phyloP scores from a whole-genome alignment of 2,797 vertebrate genomes.

The Myotis pilosus region DNA sequence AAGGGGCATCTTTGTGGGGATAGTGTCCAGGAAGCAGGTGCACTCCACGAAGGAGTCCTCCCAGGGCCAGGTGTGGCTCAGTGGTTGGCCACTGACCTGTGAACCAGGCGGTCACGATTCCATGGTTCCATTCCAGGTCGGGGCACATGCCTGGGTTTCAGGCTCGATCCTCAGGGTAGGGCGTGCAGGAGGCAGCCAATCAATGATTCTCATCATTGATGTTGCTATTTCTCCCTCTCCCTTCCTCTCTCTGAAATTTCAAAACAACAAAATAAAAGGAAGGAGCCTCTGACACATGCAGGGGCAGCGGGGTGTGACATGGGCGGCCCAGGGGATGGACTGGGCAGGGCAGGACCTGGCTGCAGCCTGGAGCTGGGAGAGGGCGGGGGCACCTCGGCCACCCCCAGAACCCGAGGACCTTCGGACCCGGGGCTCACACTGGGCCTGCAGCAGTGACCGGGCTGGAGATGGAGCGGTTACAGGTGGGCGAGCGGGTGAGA shows the following conservation, averaged over 20 bases:
- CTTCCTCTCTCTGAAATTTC: no score
- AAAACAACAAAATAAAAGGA: no score
- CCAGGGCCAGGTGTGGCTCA: no score
- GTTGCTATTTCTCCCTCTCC: no score
- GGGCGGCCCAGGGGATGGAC: background rate
- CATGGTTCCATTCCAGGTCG: no score
- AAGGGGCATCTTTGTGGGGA: background rate
- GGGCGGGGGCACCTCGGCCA: background rate
- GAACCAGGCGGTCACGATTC: no score
- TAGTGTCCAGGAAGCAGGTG: background rate
- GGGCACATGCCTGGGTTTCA: no score
- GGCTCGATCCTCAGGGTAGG: no score
- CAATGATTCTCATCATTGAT: no score
- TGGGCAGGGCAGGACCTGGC: background rate
- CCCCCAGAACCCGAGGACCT: background rate
- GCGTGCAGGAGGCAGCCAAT: no score
- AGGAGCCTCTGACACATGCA: no score
- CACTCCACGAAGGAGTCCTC: background rate
- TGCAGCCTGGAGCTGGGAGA: background rate
- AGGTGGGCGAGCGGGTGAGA: background rate
- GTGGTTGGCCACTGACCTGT: no score
- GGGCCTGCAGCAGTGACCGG: background rate
- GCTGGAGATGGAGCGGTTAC: background rate
- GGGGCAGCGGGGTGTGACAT: background rate
- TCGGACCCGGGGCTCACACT: background rate